Conservation (phyloP, 2,797 vertebrate genomes). For the Neopelma chrysocephalum region DNA sequence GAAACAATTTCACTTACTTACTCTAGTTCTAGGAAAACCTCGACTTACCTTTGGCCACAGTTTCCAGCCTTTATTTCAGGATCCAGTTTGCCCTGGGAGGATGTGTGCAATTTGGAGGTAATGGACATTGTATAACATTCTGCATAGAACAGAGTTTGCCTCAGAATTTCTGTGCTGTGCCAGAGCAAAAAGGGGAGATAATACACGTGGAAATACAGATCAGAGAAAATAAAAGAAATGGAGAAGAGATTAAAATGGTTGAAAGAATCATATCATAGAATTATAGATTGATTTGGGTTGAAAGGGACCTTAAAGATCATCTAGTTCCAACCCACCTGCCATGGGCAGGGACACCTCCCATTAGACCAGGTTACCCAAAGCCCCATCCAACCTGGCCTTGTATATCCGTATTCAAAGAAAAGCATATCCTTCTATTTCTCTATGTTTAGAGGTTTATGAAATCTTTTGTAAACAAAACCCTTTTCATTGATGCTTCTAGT, state of each 20-base stretch:
- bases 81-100: not conserved
- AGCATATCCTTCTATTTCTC: not conserved
- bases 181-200: not conserved
- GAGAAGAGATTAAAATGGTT: not conserved
- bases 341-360: not conserved
- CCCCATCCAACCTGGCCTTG: not conserved
- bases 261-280: not conserved
- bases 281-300: not conserved
- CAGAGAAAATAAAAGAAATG: not conserved
- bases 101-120: not conserved
- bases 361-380: not conserved
- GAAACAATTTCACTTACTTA: not conserved
- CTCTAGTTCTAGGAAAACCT: not conserved
- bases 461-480: not conserved
- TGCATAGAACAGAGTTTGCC: not conserved
- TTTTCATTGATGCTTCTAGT: not conserved
- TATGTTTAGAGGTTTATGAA: not conserved
- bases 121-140: not conserved
- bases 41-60: not conserved
- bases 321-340: fast-evolving
- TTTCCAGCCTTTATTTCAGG: not conserved
- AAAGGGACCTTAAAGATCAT: not conserved
- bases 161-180: not conserved
- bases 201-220: not conserved
- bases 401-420: not conserved